These are phyloP conservation scores for Saxidomus purpurata DNA, from an alignment of 1,140 invertebrate species.

Conservation along the genomic window DNA sequence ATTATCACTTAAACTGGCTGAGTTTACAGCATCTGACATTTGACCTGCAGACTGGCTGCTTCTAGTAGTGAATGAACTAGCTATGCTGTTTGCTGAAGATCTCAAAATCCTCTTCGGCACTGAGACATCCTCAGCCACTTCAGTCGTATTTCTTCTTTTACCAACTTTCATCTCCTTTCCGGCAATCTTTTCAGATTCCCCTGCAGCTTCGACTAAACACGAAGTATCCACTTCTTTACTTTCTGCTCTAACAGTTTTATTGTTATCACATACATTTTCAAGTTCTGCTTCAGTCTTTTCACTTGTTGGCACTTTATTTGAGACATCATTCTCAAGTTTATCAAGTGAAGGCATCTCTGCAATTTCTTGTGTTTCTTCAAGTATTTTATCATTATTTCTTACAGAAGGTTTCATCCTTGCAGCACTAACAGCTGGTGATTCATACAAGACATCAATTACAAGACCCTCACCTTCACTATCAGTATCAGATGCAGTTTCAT, in stretches of 20 bases:
- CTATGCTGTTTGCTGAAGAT: not conserved
- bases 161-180: not conserved
- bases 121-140: not conserved
- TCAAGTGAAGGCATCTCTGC: no score
- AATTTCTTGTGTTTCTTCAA: not conserved
- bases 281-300: no score
- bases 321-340: no score
- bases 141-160: not conserved
- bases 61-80: not conserved
- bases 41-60: not conserved
- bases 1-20: not conserved
- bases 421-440: not conserved
- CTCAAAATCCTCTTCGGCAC: slow-evolving; percentile 12
- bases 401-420: no score
- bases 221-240: not conserved
- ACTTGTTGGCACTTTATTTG: no score
- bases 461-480: slow-evolving; percentile 52
- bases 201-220: not conserved
- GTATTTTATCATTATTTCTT: not conserved
- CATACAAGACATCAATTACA: slow-evolving; percentile 46
- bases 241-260: not conserved
- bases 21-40: not conserved
- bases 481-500: not conserved
- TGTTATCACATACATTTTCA: no score
- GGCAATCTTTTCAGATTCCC: not conserved